Conservation (phyloP, 2,113 vertebrate species). For the Paratilapia polleni region DNA sequence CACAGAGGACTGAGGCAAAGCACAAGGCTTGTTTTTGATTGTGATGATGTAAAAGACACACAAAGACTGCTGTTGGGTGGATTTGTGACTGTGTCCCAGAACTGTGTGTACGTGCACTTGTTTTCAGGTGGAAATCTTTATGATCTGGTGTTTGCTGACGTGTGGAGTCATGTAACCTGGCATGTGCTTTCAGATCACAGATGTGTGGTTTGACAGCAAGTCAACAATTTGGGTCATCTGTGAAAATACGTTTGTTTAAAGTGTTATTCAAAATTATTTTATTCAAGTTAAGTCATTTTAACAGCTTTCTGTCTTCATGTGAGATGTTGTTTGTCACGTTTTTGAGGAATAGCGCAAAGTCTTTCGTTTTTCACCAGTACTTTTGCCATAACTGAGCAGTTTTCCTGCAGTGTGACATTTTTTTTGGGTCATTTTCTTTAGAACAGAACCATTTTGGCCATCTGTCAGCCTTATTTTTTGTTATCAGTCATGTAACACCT, state of each 20-base stretch:
- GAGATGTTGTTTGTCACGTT: neutral
- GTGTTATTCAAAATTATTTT: neutral
- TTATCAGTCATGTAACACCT: neutral
- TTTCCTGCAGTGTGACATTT: neutral
- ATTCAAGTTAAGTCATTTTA: neutral
- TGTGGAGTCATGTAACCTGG: constrained; percentile 62
- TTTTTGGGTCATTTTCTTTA: neutral
- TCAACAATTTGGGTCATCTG: constrained; percentile 50
- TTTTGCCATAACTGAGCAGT: neutral
- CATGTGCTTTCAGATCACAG: constrained; percentile 53
- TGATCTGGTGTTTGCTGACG: constrained; percentile 50
- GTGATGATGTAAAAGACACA: neutral
- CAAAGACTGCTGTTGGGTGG: constrained; percentile 15
- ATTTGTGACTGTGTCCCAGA: constrained; percentile 4
- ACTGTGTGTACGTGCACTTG: neutral
- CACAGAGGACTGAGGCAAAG: neutral
- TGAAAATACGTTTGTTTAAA: constrained; percentile 24
- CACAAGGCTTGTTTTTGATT: constrained; percentile 17
- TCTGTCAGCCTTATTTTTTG: neutral
- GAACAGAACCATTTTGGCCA: neutral
- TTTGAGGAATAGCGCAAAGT: neutral
- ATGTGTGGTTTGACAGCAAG: constrained; percentile 53
- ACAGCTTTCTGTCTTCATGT: neutral
- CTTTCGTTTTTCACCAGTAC: neutral
- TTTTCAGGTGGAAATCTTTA: constrained; percentile 28